These are phyloP conservation scores for Manduca sexta DNA, from an alignment of 1,140 invertebrate species.

Conservation along the genomic window DNA sequence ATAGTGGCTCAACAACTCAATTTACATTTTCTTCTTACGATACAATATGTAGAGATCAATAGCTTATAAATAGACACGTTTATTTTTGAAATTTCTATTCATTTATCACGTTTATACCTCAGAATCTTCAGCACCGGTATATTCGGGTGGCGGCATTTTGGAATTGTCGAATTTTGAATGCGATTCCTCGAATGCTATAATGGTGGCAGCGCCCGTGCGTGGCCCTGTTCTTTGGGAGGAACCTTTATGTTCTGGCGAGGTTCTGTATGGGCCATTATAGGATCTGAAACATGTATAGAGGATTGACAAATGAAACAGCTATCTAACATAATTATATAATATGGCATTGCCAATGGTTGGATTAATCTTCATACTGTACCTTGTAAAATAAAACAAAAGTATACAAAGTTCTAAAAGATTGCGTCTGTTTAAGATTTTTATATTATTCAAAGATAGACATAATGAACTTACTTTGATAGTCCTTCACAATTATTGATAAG, in stretches of 20 bases:
- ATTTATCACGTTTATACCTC: constrained; percentile 71
- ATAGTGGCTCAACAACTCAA: too few species aligned
- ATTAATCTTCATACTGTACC: too few species aligned
- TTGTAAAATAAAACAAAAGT: too few species aligned
- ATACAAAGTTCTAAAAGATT: too few species aligned
- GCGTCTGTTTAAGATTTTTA: too few species aligned
- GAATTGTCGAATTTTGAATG: constrained; percentile 87
- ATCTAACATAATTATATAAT: too few species aligned
- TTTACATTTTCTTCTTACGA: too few species aligned
- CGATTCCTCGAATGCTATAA: constrained; percentile 89
- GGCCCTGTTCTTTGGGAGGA: constrained; percentile 80
- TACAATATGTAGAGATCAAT: too few species aligned
- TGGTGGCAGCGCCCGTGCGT: constrained; percentile 34
- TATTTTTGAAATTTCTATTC: not conserved
- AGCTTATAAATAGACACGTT: too few species aligned
- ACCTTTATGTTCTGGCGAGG: constrained; percentile 89
- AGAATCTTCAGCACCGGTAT: constrained; percentile 82
- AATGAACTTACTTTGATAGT: constrained; percentile 86
- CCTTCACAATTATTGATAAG: constrained; percentile 97
- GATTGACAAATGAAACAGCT: not conserved
- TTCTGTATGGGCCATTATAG: constrained; percentile 92
- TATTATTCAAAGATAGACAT: not conserved
- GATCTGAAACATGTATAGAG: constrained; percentile 74
- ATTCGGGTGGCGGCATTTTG: constrained; percentile 55
- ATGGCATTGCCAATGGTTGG: too few species aligned